These are phyloP conservation scores for Acanthopagrus latus DNA, from an alignment of 2,797 vertebrate genomes.

Conservation along the genomic window DNA sequence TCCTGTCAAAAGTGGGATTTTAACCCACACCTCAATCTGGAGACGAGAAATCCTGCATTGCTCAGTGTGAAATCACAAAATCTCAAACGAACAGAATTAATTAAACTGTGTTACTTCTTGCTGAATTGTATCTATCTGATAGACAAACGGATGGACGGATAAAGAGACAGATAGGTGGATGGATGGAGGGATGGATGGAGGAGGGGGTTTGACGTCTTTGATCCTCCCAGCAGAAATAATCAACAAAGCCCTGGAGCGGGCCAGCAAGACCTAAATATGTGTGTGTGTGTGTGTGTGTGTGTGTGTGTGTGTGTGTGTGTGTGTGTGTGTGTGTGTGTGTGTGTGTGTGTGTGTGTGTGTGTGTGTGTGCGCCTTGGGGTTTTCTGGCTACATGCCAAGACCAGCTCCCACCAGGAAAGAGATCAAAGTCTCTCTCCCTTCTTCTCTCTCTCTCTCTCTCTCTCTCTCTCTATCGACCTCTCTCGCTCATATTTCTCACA, in stretches of 20 bases:
- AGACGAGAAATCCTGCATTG: constrained; percentile 21
- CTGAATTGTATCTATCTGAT: constrained; percentile 9
- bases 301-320: constrained; percentile 38
- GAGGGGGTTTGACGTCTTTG: constrained; percentile 75
- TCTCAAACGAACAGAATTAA: too few species aligned
- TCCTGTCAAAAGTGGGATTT: constrained; percentile 38
- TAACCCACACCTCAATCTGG: constrained; percentile 39
- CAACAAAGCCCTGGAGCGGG: constrained; percentile 83
- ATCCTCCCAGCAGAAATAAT: constrained; percentile 89
- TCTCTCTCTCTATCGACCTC: constrained; percentile 44
- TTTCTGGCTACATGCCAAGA: constrained; percentile 77
- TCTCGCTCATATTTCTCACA: constrained; percentile 64
- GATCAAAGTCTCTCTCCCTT: constrained; percentile 80
- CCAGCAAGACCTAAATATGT: constrained; percentile 59
- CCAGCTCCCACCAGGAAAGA: constrained; percentile 83
- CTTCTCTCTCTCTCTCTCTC: constrained; percentile 12
- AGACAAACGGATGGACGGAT: constrained; percentile 15
- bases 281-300: constrained; percentile 45
- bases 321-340: constrained; percentile 32
- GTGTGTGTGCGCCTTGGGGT: constrained; percentile 54
- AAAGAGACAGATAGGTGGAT: constrained; percentile 53
- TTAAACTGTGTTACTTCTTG: too few species aligned
- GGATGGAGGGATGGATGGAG: constrained; percentile 23
- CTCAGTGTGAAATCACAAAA: neutral
- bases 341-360: constrained; percentile 39